Conservation (phyloP, 1,140 invertebrate genomes). For the Conus betulinus region DNA sequence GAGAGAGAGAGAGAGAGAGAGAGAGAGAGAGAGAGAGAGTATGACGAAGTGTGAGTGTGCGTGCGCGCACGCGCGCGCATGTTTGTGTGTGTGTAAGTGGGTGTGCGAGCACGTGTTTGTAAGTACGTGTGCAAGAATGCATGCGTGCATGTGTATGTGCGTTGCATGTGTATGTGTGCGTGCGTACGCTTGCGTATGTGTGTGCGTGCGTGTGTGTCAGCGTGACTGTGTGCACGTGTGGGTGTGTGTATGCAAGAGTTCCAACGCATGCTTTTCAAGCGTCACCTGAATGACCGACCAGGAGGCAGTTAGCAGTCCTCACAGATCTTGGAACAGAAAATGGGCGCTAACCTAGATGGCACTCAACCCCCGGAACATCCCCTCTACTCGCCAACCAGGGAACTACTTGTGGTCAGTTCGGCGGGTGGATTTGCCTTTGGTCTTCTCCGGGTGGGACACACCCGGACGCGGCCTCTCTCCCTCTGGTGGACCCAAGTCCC, state of each 20-base stretch:
- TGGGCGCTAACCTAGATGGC: too few relatives aligned
- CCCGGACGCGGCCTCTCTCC: too few relatives aligned
- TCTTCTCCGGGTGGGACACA: too few relatives aligned
- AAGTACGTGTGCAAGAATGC: background rate
- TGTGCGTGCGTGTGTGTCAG: background rate
- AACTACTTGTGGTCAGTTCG: too few relatives aligned
- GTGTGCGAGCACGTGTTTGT: background rate
- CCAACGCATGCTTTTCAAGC: background rate
- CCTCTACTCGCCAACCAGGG: too few relatives aligned
- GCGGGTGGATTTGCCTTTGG: too few relatives aligned
- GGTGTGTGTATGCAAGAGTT: background rate
- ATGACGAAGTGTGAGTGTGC: background rate
- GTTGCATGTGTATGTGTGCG: conserved; percentile 1
- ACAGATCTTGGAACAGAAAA: too few relatives aligned
- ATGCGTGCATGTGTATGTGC: background rate
- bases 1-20: background rate
- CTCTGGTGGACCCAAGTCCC: too few relatives aligned
- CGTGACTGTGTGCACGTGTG: background rate
- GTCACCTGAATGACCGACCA: background rate
- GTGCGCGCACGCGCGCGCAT: background rate
- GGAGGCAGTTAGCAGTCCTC: background rate
- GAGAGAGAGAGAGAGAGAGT: background rate
- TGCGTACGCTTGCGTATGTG: background rate
- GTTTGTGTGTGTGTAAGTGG: background rate
- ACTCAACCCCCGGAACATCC: too few relatives aligned